Evolutionary conservation across 2,888 invertebrate genomes (phyloP).

Genomic region (Tanypteryx hageni): DNA sequence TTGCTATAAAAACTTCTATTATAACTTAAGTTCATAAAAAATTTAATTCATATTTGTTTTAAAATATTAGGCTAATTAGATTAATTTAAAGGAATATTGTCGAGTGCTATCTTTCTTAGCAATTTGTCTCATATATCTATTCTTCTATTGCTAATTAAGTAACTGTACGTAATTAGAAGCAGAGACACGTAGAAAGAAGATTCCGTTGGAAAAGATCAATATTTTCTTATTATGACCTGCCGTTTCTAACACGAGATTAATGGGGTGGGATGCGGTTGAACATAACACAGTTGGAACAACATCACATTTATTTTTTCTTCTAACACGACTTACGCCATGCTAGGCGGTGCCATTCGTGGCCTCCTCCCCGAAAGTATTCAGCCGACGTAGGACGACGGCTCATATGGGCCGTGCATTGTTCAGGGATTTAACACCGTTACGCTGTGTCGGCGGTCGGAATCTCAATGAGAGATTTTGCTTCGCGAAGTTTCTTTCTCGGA

Average conservation of each 20-base stretch:
- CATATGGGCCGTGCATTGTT: background rate
- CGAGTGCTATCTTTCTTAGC: no score
- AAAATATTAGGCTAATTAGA: no score
- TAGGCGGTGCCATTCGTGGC: background rate
- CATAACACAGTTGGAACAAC: background rate
- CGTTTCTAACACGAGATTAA: background rate
- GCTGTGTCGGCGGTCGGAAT: background rate
- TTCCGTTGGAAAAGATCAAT: no score
- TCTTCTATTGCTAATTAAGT: no score
- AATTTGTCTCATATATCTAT: no score
- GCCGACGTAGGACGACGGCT: background rate
- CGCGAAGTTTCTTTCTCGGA: no score
- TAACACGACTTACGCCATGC: background rate
- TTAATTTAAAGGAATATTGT: no score
- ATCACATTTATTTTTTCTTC: background rate
- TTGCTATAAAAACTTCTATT: no score
- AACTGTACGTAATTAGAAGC: no score
- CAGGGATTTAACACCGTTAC: background rate
- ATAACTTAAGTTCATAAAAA: no score
- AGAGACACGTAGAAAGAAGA: no score
- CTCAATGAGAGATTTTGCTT: background rate
- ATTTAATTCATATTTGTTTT: no score
- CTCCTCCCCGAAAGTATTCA: background rate
- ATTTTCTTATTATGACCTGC: background rate
- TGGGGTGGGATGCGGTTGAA: background rate